Evolutionary conservation across 2,113 vertebrate species (phyloP).

Genomic region (Ptyas mucosa): DNA sequence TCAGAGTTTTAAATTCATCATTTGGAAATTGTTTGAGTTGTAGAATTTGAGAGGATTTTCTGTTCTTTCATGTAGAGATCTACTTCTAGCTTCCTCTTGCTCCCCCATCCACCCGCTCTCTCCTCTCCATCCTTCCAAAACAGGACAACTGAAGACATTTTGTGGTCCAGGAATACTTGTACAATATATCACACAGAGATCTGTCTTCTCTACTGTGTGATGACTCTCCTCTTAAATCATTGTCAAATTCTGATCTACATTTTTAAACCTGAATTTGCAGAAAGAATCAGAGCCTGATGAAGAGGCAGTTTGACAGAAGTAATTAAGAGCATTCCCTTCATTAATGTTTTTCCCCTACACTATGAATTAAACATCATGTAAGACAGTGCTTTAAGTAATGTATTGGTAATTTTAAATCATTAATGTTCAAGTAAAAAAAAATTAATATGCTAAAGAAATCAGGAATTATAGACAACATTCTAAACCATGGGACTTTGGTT

Average conservation of each 20-base stretch:
- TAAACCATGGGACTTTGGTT: neutral
- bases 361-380: neutral
- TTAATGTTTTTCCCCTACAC: neutral
- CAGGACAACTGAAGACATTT: neutral
- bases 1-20: neutral
- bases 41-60: neutral
- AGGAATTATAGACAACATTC: neutral
- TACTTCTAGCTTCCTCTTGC: neutral
- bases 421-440: neutral
- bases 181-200: neutral
- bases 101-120: neutral
- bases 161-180: neutral
- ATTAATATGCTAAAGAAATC: neutral
- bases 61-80: neutral
- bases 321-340: neutral
- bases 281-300: neutral
- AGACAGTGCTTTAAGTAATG: neutral
- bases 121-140: neutral
- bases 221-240: neutral
- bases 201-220: neutral
- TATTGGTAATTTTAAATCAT: neutral
- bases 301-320: neutral
- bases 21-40: neutral
- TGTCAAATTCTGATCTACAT: neutral
- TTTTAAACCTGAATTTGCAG: neutral